Base-by-base conservation (phyloP, 2,113 vertebrate species). In the Sebastes fasciatus region DNA sequence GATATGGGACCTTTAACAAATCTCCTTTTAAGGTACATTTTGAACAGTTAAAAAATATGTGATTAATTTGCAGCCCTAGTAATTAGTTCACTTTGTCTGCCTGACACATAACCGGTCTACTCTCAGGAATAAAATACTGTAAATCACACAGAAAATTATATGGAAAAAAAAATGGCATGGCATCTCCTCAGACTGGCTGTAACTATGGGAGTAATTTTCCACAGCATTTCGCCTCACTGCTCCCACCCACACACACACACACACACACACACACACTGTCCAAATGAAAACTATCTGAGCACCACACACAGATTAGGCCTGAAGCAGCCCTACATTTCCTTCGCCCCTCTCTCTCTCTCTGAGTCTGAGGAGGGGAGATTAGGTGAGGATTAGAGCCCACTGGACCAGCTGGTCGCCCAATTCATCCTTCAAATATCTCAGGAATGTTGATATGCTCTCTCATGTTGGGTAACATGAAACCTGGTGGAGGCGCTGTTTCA, bases 401-500 rank as follows among this genome's bases (percentile, higher is more conserved):
- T 86, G 90, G 64, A 88, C 85, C 91, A 88, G 91, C 90, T 88
- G 89, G 91, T 79, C 55, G 86, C 82, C 77, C n/a, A 88, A 91
- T 92, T 93, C 89, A 92, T 87, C 88, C 90, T 82, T 74, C 40
- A 94, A 93, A 91, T 88, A 95, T 95, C 71, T 73, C 80, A 93
- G 90, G 94, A 94, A 94, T 95, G 90, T 66, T 74, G 83, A 90
- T 86, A 83, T 80, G 57, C 81, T 82, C 58, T 85, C 79, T 83
- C 49, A 61, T 85, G 75, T 79, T 61, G 74, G 75, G 40, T 46
- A 52, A 75, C 48, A 23, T 80, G 68, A 88, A 78, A 90, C 88
- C 92, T 68, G 52, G 2, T 26, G 88, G 90, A 74, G 92, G 91
- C 92, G 93, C 94, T 94, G 45, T 93, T 92, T 66, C 77, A 65